A percentile compares a stretch with the other conserved stretches of the same genome.
These are phyloP conservation scores for Carcinoscorpius rotundicauda DNA, from an alignment of 1,140 invertebrate species.

Conservation along the genomic window DNA sequence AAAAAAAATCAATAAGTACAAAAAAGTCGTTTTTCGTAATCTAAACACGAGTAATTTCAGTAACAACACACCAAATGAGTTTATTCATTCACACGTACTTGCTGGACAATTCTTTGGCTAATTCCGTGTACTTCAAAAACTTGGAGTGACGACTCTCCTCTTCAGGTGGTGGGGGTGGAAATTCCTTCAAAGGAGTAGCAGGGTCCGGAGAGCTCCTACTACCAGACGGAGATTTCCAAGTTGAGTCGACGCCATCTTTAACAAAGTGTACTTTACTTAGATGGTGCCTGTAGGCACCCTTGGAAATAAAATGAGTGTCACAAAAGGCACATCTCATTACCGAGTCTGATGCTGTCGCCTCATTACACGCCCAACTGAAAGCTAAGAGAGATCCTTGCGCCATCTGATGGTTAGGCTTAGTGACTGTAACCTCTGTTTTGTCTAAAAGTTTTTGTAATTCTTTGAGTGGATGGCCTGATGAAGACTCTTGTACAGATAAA, in stretches of 20 bases:
- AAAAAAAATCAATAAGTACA: no score
- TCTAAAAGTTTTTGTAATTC: constrained; percentile 88
- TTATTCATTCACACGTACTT: constrained; percentile 48
- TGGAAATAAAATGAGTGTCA: constrained; percentile 89
- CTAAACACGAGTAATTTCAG: no score
- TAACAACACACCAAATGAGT: no score
- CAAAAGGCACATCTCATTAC: constrained; percentile 92
- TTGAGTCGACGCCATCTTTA: constrained; percentile 55
- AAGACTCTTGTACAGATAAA: no score
- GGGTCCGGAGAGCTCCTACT: neutral
- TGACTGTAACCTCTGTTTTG: constrained; percentile 62
- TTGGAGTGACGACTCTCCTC: constrained; percentile 81
- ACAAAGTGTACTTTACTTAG: constrained; percentile 93
- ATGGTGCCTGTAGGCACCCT: constrained; percentile 90
- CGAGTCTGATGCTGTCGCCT: constrained; percentile 52
- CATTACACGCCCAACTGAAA: constrained; percentile 86
- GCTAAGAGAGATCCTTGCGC: constrained; percentile 66
- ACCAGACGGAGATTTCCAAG: neutral
- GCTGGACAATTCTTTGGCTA: constrained; percentile 88
- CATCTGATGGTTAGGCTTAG: constrained; percentile 27
- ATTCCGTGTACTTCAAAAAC: constrained; percentile 90
- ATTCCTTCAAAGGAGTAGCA: constrained; percentile 1
- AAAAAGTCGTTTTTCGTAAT: no score
- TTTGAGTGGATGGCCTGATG: constrained; percentile 50
- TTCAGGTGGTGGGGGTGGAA: constrained; percentile 5